Percentiles rank a stretch among this genome's conserved stretches.
These are phyloP conservation scores for Bhutanitis thaidina DNA, from an alignment of 2,888 invertebrate species.

Conservation along the genomic window DNA sequence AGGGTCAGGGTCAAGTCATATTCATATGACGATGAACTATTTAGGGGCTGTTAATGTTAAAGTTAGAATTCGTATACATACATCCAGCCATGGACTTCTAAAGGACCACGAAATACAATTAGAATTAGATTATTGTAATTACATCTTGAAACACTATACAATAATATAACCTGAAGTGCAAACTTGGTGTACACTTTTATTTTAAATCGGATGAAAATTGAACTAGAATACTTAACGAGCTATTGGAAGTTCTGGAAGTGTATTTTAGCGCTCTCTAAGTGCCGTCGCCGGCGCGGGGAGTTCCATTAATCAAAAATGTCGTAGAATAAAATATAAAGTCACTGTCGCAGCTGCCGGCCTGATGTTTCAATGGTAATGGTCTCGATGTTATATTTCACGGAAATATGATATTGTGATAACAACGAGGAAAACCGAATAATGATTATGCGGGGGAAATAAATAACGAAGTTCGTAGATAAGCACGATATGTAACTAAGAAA, in stretches of 20 bases:
- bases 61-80: no score
- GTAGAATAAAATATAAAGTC: slow-evolving; percentile 2
- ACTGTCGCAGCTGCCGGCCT: slow-evolving; percentile 4
- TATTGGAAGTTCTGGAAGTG: slow-evolving; percentile 8
- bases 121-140: no score
- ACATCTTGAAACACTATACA: no score
- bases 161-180: no score
- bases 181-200: neutral
- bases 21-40: no score
- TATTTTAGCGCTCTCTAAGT: slow-evolving; percentile 9
- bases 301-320: slow-evolving; percentile 11
- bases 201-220: slow-evolving; percentile 2
- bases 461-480: no score
- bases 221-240: slow-evolving; percentile 9
- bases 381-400: neutral
- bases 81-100: no score
- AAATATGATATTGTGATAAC: neutral
- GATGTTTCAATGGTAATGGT: neutral
- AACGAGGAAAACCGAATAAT: neutral
- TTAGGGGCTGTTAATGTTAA: no score
- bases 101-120: no score
- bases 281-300: slow-evolving; percentile 1
- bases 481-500: no score
- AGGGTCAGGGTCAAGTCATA: no score
- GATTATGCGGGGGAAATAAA: no score